Evolutionary conservation across 2,113 vertebrate genomes (phyloP).

Genomic region (Dromaius novaehollandiae): DNA sequence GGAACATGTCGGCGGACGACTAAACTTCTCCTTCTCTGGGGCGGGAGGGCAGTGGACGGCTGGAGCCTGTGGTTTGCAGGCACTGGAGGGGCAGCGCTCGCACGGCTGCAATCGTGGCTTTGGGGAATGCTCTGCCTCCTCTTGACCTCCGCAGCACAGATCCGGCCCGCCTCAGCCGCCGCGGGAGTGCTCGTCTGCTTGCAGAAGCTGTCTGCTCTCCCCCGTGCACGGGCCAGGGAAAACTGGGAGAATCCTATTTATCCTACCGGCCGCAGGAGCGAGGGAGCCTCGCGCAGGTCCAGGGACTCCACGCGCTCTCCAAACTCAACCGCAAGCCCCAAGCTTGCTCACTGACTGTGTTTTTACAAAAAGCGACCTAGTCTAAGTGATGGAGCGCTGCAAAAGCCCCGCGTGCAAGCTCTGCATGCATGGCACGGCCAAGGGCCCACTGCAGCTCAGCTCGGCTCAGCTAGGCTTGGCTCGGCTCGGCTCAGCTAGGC

Average conservation of each 20-base stretch:
- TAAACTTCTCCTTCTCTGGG: background rate
- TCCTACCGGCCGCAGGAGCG: background rate
- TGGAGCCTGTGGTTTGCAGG: conserved; percentile 49
- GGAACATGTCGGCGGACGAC: background rate
- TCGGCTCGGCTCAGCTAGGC: no score
- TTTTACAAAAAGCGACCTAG: background rate
- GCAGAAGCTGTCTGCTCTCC: background rate
- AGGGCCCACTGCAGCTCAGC: background rate
- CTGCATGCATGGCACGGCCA: background rate
- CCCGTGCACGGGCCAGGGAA: background rate
- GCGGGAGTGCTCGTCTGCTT: background rate
- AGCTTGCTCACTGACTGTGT: background rate
- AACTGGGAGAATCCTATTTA: background rate
- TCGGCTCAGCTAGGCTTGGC: no score
- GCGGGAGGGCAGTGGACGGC: background rate
- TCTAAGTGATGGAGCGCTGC: no score
- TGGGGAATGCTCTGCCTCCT: conserved; percentile 50
- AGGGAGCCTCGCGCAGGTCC: background rate
- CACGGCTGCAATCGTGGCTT: conserved; percentile 22
- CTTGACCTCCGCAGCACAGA: background rate
- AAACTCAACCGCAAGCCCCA: background rate
- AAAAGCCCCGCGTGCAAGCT: background rate
- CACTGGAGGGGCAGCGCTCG: background rate
- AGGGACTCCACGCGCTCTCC: background rate
- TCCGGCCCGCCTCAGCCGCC: background rate